Conservation (phyloP, 2,888 invertebrate genomes). For the Chirona hameri region DNA sequence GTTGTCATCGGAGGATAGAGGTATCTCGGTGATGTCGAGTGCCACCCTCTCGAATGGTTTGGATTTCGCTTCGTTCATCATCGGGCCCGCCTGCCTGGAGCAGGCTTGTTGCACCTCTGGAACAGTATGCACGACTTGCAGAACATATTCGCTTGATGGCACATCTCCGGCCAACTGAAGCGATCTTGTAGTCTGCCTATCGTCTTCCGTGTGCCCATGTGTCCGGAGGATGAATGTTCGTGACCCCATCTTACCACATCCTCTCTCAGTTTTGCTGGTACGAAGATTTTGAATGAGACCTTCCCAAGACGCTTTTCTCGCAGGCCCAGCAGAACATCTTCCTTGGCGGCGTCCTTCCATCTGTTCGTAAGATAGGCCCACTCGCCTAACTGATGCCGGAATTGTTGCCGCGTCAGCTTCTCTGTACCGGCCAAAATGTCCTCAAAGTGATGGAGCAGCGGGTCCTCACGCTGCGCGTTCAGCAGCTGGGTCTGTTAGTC, state of each 20-base stretch:
- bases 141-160: not conserved
- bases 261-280: not conserved
- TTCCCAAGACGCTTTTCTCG: not conserved
- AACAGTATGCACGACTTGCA: not conserved
- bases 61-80: not conserved
- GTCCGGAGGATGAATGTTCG: not conserved
- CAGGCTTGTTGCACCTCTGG: not conserved
- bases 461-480: too few species aligned
- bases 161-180: not conserved
- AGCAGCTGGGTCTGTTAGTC: too few species aligned
- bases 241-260: not conserved
- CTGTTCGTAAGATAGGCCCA: not conserved
- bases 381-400: not conserved
- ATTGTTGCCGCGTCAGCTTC: not conserved
- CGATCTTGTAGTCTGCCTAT: not conserved
- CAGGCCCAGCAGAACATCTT: not conserved
- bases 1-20: not conserved
- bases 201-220: not conserved
- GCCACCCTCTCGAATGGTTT: not conserved
- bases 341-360: not conserved
- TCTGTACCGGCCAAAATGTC: not conserved
- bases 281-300: not conserved
- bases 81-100: not conserved
- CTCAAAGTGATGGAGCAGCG: not conserved
- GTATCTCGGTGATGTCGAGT: not conserved